These are phyloP conservation scores for Anthophora plumipes DNA, from an alignment of 2,888 invertebrate genomes.

Conservation along the genomic window DNA sequence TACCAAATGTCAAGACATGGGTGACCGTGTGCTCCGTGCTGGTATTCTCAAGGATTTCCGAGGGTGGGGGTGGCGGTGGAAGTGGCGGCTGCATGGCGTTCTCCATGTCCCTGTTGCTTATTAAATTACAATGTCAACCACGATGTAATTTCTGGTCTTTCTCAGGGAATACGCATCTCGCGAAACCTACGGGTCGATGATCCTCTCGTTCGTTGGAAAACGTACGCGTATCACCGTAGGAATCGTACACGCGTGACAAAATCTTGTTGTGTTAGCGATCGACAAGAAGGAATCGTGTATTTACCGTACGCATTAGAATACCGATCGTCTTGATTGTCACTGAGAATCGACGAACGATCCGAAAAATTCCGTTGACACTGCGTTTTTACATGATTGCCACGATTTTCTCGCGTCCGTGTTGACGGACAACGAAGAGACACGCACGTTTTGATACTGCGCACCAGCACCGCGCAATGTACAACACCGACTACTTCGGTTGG, in stretches of 20 bases:
- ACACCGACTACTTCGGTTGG: slow-evolving; percentile 32
- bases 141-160: slow-evolving; percentile 9
- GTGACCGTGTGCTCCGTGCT: slow-evolving; percentile 85
- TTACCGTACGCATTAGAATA: not conserved
- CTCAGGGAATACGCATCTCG: slow-evolving; percentile 44
- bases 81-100: slow-evolving; percentile 75
- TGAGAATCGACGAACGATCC: slow-evolving; percentile 9
- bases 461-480: slow-evolving; percentile 45
- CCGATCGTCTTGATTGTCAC: slow-evolving; percentile 5
- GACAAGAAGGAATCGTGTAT: not conserved
- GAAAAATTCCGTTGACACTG: slow-evolving; percentile 32
- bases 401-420: slow-evolving; percentile 45
- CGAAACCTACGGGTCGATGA: slow-evolving; percentile 25
- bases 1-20: slow-evolving; percentile 87
- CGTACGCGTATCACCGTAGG: slow-evolving; percentile 10
- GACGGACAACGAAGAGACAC: slow-evolving; percentile 54
- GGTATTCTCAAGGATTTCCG: slow-evolving; percentile 52
- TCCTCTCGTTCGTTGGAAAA: slow-evolving; percentile 26
- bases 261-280: slow-evolving; percentile 4
- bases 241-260: slow-evolving; percentile 18
- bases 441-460: slow-evolving; percentile 68
- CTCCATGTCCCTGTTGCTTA: slow-evolving; percentile 75
- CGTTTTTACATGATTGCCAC: slow-evolving; percentile 55
- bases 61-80: slow-evolving; percentile 67
- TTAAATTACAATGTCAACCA: slow-evolving; percentile 40